Percentiles rank a stretch among this genome's conserved stretches.
These are phyloP conservation scores for Falco biarmicus DNA, from an alignment of 2,797 vertebrate species.

Conservation along the genomic window DNA sequence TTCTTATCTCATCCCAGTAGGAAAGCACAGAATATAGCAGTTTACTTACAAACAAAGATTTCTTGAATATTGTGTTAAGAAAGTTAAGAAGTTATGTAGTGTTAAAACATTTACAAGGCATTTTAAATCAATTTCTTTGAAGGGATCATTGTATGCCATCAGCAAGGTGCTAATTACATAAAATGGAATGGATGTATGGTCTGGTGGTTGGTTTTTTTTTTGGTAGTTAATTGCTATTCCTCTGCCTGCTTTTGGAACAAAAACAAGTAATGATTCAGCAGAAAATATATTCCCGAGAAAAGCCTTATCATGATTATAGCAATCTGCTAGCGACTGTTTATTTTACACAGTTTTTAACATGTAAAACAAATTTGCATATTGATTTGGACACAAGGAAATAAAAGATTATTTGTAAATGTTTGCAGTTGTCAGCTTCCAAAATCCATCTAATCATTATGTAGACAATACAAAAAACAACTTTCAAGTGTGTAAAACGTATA, in stretches of 20 bases:
- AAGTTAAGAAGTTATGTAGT: background rate
- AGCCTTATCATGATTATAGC: background rate
- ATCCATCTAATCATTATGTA: constrained; percentile 12
- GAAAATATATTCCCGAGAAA: background rate
- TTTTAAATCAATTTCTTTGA: background rate
- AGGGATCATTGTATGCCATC: background rate
- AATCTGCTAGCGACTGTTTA: background rate
- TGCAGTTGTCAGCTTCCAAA: constrained; percentile 26
- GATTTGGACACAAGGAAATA: background rate
- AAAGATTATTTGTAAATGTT: background rate
- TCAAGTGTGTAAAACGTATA: background rate
- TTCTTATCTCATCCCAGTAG: background rate
- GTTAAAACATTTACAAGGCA: background rate
- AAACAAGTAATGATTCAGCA: background rate
- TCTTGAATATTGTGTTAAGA: background rate
- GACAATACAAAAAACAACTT: background rate
- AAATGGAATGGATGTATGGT: background rate
- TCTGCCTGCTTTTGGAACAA: background rate
- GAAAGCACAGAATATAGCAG: background rate
- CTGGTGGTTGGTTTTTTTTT: background rate
- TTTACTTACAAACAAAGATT: background rate
- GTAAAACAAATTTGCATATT: background rate
- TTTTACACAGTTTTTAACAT: background rate
- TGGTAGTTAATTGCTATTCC: background rate
- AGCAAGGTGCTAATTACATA: background rate